phyloP scores from a whole-genome alignment of 2,113 vertebrate genomes.

The Lagenorhynchus albirostris region DNA sequence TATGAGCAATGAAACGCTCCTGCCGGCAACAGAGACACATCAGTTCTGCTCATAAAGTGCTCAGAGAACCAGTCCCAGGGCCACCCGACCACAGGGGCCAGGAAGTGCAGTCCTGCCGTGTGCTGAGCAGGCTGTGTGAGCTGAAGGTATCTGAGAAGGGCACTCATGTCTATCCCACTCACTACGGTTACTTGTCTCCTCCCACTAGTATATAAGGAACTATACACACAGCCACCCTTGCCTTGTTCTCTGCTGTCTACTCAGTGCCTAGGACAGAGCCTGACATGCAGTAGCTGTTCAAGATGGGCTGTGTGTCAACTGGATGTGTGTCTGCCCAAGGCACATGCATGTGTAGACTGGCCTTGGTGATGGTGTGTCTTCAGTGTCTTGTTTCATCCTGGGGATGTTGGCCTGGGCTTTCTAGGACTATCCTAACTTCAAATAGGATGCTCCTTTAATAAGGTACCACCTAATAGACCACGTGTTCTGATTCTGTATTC shows the following conservation, averaged over 20 bases:
- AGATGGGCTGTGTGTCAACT: rapidly evolving
- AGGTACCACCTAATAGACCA: background rate
- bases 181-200: background rate
- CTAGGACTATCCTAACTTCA: rapidly evolving
- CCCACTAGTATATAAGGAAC: background rate
- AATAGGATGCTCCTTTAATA: background rate
- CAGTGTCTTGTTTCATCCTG: background rate
- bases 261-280: no score
- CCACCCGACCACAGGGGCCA: background rate
- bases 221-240: background rate
- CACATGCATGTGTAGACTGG: rapidly evolving
- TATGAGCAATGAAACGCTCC: background rate
- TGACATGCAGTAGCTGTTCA: rapidly evolving
- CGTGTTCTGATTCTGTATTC: background rate
- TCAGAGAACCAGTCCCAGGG: background rate
- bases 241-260: rapidly evolving
- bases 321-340: background rate
- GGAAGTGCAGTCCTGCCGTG: rapidly evolving
- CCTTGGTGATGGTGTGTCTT: rapidly evolving
- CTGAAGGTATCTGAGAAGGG: background rate
- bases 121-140: rapidly evolving
- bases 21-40: background rate
- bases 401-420: background rate
- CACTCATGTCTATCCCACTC: rapidly evolving
- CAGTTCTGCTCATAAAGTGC: background rate